phyloP scores from a whole-genome alignment of 2,113 vertebrate species.

The Xiphias gladius region DNA sequence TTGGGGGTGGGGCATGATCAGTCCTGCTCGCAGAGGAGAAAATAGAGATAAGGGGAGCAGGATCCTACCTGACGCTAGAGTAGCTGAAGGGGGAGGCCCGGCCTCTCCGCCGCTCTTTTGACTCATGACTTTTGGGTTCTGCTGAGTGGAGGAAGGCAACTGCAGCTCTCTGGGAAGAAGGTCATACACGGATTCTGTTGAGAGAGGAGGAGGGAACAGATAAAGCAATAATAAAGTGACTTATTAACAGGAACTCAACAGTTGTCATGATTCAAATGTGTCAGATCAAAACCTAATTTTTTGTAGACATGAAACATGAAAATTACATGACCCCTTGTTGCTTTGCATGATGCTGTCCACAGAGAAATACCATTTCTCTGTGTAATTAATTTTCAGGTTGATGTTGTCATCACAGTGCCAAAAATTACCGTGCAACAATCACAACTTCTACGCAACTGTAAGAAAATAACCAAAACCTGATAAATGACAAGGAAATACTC shows the following conservation, averaged over 20 bases:
- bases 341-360: neutral
- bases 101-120: constrained; percentile 97
- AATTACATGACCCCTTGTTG: neutral
- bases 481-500: constrained; percentile 1
- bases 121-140: constrained; percentile 93
- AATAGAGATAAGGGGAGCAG: constrained; percentile 82
- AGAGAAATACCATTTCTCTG: neutral
- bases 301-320: neutral
- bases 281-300: neutral
- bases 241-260: constrained; percentile 7
- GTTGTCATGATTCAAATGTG: constrained; percentile 1
- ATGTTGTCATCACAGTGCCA: neutral
- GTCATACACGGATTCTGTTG: constrained; percentile 95
- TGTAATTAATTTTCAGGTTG: neutral
- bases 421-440: neutral
- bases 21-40: constrained; percentile 86
- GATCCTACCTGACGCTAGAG: constrained; percentile 94
- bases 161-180: constrained; percentile 96
- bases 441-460: neutral
- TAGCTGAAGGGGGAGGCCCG: constrained; percentile 90
- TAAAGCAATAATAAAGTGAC: constrained; percentile 19
- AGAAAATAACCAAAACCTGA: constrained; percentile 10
- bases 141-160: constrained; percentile 90
- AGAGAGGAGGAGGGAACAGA: constrained; percentile 33
- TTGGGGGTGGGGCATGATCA: constrained; percentile 73